phyloP scores from a whole-genome alignment of 2,888 invertebrate genomes.

The Tiliacea citrago region DNA sequence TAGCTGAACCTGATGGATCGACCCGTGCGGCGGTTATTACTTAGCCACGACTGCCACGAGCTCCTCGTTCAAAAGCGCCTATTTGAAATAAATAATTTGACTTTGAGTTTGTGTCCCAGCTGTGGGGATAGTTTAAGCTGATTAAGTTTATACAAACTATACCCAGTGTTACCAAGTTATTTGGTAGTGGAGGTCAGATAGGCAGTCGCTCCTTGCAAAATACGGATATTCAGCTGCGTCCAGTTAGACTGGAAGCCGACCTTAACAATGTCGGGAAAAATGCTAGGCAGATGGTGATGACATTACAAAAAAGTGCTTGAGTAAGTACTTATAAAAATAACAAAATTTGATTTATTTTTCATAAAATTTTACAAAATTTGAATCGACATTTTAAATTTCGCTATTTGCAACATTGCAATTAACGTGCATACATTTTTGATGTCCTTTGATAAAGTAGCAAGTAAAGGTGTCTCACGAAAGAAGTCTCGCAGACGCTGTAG shows the following conservation, averaged over 20 bases:
- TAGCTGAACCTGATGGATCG: too few relatives aligned
- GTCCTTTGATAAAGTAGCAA: slow-evolving; percentile 8
- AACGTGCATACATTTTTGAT: slow-evolving; percentile 9
- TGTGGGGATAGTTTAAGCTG: not conserved
- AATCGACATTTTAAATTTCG: not conserved
- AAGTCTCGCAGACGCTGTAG: too few relatives aligned
- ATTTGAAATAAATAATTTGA: too few relatives aligned
- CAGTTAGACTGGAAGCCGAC: not conserved
- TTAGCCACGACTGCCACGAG: too few relatives aligned
- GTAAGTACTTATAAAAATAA: not conserved
- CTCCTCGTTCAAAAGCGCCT: too few relatives aligned
- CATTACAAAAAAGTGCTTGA: not conserved
- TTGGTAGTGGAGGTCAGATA: not conserved
- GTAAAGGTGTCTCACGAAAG: too few relatives aligned
- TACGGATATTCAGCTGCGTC: too few relatives aligned
- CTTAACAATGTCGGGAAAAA: not conserved
- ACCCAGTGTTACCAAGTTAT: not conserved
- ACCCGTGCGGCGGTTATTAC: too few relatives aligned
- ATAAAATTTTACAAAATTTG: not conserved
- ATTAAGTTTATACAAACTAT: not conserved
- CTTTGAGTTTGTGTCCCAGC: not conserved
- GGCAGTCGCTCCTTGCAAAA: too few relatives aligned
- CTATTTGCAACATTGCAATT: slow-evolving; percentile 8
- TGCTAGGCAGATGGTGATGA: not conserved
- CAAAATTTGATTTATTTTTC: not conserved